Percentiles rank a stretch among this genome's conserved stretches.
These are phyloP conservation scores for Lagodon rhomboides DNA, from an alignment of 2,797 vertebrate species.

Conservation along the genomic window DNA sequence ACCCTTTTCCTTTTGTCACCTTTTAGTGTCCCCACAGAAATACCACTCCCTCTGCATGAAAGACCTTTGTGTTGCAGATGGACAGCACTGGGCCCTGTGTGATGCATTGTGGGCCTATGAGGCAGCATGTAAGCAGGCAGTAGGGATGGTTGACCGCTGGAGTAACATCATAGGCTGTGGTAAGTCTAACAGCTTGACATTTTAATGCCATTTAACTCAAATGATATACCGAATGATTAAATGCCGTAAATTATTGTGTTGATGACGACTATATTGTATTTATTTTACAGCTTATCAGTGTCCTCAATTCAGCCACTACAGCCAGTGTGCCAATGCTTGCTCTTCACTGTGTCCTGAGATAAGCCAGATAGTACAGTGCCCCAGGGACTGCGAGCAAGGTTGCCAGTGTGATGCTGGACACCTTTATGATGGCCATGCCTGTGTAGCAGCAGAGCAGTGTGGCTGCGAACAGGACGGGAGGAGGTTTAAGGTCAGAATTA, in stretches of 20 bases:
- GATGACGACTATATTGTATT: not conserved
- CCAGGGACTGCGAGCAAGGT: conserved; percentile 58
- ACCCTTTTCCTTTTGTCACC: conserved; percentile 49
- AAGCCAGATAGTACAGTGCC: not conserved
- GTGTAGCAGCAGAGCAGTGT: conserved; percentile 42
- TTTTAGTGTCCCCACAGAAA: conserved; percentile 23
- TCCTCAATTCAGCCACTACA: conserved; percentile 60
- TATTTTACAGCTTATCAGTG: conserved; percentile 47
- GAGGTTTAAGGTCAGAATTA: conserved; percentile 39
- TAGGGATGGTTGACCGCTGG: conserved; percentile 46
- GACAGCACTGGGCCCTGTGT: conserved; percentile 32
- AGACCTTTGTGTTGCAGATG: conserved; percentile 37
- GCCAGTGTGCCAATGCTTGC: conserved; percentile 43
- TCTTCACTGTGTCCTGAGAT: conserved; percentile 42
- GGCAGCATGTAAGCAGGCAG: conserved; percentile 49
- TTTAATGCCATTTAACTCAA: too few relatives aligned
- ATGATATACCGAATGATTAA: too few relatives aligned
- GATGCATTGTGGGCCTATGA: conserved; percentile 39
- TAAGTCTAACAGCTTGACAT: conserved; percentile 51
- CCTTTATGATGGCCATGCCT: conserved; percentile 46
- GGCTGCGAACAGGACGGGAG: conserved; percentile 42
- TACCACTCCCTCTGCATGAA: conserved; percentile 52
- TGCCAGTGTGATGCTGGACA: conserved; percentile 53
- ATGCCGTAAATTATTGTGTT: not conserved
- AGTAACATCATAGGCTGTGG: conserved; percentile 55